These are phyloP conservation scores for Aplysina aerophoba DNA, from an alignment of 37 sponge, comb jelly and placozoan genomes.

Conservation along the genomic window DNA sequence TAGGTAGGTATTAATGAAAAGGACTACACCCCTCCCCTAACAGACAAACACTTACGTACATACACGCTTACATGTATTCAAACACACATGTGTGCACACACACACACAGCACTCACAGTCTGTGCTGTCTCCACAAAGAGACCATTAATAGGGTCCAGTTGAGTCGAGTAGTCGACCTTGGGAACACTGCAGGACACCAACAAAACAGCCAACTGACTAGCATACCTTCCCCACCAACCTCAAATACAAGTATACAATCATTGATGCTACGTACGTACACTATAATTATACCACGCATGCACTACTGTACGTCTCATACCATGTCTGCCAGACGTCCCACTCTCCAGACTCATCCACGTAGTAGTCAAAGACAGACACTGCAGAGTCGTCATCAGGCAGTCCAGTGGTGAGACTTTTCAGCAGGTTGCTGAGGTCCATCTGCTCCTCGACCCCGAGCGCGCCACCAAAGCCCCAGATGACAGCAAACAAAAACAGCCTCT, in stretches of 20 bases:
- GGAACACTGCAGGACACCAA: not conserved
- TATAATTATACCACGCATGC: not conserved
- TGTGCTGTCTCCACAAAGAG: constrained; percentile 66
- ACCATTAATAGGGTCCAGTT: constrained; percentile 18
- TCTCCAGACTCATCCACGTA: constrained; percentile 97
- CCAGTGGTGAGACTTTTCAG: constrained; percentile 81
- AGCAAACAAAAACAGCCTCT: constrained; percentile 79
- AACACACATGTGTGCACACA: not conserved
- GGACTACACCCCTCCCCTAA: not conserved
- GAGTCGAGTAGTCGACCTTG: constrained; percentile 1
- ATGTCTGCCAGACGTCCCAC: constrained; percentile 89
- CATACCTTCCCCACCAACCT: too few species aligned
- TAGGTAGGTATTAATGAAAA: not conserved
- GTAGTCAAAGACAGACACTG: constrained; percentile 88
- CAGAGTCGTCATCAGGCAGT: constrained; percentile 90
- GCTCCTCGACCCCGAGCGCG: constrained; percentile 56
- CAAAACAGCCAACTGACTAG: constrained; percentile 23
- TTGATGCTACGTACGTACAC: not conserved
- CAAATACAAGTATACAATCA: too few species aligned
- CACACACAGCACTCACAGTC: constrained; percentile 49
- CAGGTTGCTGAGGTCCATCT: constrained; percentile 62
- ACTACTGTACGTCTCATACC: constrained; percentile 46
- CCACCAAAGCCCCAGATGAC: constrained; percentile 93
- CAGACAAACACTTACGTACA: not conserved
- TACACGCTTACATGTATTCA: not conserved